Evolutionary conservation across 2,113 vertebrate genomes (phyloP).

Genomic region (Piprites chloris): DNA sequence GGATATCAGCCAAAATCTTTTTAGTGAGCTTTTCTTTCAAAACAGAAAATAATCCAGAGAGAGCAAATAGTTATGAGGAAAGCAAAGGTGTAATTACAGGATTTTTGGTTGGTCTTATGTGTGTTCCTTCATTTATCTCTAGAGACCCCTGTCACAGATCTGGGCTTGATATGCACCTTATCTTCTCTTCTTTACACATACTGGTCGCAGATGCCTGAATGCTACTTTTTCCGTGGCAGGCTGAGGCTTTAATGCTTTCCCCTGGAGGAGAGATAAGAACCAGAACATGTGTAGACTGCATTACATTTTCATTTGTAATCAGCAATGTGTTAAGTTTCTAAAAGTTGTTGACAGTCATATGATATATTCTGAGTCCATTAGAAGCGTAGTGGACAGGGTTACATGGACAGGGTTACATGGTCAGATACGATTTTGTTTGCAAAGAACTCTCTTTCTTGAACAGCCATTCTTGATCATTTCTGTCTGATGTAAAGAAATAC

Average conservation of each 20-base stretch:
- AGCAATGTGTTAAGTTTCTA: slow-evolving; percentile 4
- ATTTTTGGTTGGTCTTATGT: background rate
- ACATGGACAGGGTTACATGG: background rate
- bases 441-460: background rate
- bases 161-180: background rate
- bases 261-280: slow-evolving; percentile 29
- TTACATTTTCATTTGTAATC: slow-evolving; percentile 39
- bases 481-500: background rate
- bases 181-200: background rate
- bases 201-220: slow-evolving; percentile 31
- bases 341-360: background rate
- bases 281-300: slow-evolving; percentile 3
- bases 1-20: background rate
- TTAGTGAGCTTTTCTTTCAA: background rate
- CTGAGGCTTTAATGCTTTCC: slow-evolving; percentile 20
- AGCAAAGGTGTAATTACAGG: background rate
- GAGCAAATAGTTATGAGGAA: background rate
- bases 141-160: slow-evolving; percentile 5
- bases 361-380: background rate
- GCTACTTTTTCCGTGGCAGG: slow-evolving; percentile 3
- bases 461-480: background rate
- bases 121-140: background rate
- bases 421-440: background rate
- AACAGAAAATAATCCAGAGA: background rate
- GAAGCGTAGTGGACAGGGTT: background rate